Evolutionary conservation across 2,113 vertebrate species (phyloP).

Genomic region (Otus sunia): DNA sequence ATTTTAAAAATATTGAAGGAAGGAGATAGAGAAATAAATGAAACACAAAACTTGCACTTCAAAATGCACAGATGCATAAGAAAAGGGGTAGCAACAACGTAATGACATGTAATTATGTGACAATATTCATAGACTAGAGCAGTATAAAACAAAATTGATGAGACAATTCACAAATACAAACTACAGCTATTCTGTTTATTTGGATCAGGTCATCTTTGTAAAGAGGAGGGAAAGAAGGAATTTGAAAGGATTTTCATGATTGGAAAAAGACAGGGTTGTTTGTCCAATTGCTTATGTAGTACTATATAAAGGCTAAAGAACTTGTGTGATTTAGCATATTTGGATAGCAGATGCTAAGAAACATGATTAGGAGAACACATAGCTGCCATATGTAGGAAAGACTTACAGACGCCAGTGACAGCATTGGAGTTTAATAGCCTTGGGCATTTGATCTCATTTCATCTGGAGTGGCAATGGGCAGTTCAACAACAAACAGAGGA

Average conservation of each 20-base stretch:
- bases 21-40: background rate
- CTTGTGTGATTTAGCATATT: background rate
- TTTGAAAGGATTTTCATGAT: background rate
- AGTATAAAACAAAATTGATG: slow-evolving; percentile 1
- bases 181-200: background rate
- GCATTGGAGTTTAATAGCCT: background rate
- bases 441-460: background rate
- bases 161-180: background rate
- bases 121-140: background rate
- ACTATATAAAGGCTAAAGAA: background rate
- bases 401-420: background rate
- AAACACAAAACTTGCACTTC: slow-evolving; percentile 3
- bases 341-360: background rate
- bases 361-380: background rate
- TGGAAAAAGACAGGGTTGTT: background rate
- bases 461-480: background rate
- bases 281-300: background rate
- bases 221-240: background rate
- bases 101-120: background rate
- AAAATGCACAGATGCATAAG: background rate
- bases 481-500: background rate
- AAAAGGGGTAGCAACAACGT: background rate
- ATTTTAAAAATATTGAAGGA: background rate
- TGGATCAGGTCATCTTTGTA: background rate
- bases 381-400: background rate